Evolutionary conservation across 2,888 invertebrate species (phyloP).

Genomic region (Lithophane leautieri): DNA sequence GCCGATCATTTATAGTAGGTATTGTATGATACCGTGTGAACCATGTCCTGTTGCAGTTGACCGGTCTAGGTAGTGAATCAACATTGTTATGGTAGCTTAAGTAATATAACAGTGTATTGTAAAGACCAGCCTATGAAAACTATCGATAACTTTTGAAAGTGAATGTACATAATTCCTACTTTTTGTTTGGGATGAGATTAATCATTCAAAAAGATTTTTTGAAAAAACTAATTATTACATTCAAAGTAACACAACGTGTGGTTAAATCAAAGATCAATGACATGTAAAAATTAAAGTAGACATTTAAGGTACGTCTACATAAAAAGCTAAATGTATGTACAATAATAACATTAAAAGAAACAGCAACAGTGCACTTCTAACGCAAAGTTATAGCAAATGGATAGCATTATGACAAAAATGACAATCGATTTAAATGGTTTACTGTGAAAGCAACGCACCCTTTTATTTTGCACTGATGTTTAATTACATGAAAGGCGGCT

Average conservation of each 20-base stretch:
- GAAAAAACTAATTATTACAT: too few relatives aligned
- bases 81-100: not conserved
- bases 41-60: not conserved
- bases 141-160: not conserved
- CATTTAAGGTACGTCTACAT: too few relatives aligned
- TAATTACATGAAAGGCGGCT: not conserved
- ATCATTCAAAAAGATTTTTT: too few relatives aligned
- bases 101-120: not conserved
- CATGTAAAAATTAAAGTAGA: too few relatives aligned
- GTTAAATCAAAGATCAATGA: too few relatives aligned
- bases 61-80: not conserved
- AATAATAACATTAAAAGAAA: not conserved
- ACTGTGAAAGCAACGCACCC: constrained; percentile 10
- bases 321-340: not conserved
- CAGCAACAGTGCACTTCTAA: not conserved
- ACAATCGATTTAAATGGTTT: not conserved
- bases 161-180: too few relatives aligned
- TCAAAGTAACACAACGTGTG: too few relatives aligned
- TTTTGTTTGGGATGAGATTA: too few relatives aligned
- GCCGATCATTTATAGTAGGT: not conserved
- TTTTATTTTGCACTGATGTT: not conserved
- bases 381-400: not conserved
- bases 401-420: not conserved
- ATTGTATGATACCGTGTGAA: constrained; percentile 25
- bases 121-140: too few relatives aligned